These are phyloP conservation scores for Steinernema carpocapsae DNA, from an alignment of 2,888 invertebrate species.

Conservation along the genomic window DNA sequence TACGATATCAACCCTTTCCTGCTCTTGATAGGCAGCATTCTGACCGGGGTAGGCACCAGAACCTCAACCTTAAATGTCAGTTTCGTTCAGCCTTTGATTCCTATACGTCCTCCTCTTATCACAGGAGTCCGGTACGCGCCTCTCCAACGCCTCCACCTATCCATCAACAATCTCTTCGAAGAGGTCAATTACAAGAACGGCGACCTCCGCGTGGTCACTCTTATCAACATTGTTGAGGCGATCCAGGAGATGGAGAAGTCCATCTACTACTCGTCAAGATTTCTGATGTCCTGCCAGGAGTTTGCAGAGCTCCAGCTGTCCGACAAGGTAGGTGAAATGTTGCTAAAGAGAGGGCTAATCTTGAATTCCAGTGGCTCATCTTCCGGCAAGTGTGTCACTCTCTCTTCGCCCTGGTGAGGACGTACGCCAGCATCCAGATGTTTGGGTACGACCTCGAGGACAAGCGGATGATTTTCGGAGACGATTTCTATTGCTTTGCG, in stretches of 20 bases:
- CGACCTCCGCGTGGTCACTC: background rate
- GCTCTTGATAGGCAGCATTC: background rate
- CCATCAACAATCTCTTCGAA: background rate
- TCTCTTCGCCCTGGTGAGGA: background rate
- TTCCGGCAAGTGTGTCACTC: background rate
- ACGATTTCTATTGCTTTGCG: background rate
- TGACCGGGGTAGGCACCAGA: background rate
- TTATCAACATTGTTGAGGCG: background rate
- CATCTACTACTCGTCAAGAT: background rate
- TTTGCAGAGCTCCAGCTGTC: conserved; percentile 7
- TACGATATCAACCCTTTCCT: conserved; percentile 16
- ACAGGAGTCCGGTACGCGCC: background rate
- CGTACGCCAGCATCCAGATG: background rate
- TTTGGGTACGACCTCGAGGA: conserved; percentile 8
- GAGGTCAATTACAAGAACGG: background rate
- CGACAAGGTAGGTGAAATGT: background rate
- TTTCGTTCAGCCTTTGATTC: background rate
- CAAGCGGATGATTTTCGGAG: conserved; percentile 7
- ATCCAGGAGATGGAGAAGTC: conserved; percentile 9
- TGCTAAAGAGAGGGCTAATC: background rate
- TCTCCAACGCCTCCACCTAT: conserved; percentile 7
- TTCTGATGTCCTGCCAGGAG: conserved; percentile 15
- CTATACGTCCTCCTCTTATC: background rate
- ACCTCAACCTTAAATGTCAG: background rate
- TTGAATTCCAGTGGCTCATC: background rate